These are phyloP conservation scores for Holacanthella duospinosa DNA, from an alignment of 2,888 invertebrate genomes.

Conservation along the genomic window DNA sequence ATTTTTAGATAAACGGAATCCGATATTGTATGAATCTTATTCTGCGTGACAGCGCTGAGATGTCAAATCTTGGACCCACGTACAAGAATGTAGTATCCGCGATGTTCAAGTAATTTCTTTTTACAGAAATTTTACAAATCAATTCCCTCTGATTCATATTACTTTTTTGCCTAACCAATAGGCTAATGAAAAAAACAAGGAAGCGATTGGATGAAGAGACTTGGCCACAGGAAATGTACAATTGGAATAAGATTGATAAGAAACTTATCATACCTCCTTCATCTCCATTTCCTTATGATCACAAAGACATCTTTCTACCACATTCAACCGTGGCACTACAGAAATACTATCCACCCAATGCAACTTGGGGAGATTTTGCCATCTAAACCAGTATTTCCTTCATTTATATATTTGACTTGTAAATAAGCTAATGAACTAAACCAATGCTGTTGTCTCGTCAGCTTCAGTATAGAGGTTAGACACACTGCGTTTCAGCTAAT, in stretches of 20 bases:
- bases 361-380: conserved; percentile 22
- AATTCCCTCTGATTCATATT: neutral
- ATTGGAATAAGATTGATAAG: conserved; percentile 24
- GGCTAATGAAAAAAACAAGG: conserved; percentile 18
- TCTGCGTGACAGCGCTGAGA: conserved; percentile 43
- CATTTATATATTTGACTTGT: no score
- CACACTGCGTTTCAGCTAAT: no score
- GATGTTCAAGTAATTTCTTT: conserved; percentile 15
- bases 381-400: no score
- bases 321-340: conserved; percentile 23
- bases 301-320: conserved; percentile 29
- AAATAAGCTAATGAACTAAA: neutral
- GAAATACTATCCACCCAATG: neutral
- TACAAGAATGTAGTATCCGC: conserved; percentile 19
- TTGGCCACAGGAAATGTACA: conserved; percentile 31
- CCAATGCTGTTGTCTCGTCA: conserved; percentile 7
- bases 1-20: conserved; percentile 58
- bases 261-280: conserved; percentile 6
- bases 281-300: conserved; percentile 17
- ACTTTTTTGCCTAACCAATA: neutral
- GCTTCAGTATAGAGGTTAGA: no score
- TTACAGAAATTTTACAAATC: neutral
- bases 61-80: conserved; percentile 19
- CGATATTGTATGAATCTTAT: conserved; percentile 61
- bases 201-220: conserved; percentile 23